These are phyloP conservation scores for Micrasema longulum DNA, from an alignment of 1,140 invertebrate genomes.

Conservation along the genomic window DNA sequence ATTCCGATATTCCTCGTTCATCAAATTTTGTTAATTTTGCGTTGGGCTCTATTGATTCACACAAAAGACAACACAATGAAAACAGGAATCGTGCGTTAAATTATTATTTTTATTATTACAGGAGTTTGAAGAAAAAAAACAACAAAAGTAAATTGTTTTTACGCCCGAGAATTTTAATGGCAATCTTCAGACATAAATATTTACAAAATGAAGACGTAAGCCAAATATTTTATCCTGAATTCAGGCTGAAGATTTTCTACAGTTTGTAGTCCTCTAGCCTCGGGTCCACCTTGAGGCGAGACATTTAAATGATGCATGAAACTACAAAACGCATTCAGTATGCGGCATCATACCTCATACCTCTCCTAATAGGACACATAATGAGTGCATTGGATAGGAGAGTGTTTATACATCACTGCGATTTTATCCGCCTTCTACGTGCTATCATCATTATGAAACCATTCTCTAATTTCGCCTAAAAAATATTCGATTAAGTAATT, in stretches of 20 bases:
- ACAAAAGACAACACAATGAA: too few relatives aligned
- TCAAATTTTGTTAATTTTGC: too few relatives aligned
- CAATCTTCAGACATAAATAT: constrained; percentile 26
- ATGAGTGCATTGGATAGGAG: constrained; percentile 19
- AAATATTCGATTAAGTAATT: too few relatives aligned
- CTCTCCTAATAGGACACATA: background rate
- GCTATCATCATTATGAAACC: background rate
- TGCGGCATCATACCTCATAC: background rate
- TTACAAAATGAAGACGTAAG: constrained; percentile 7
- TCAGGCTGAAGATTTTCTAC: too few relatives aligned
- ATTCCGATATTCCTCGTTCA: too few relatives aligned
- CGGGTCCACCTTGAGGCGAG: background rate
- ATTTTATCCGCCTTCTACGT: constrained; percentile 8
- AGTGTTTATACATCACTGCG: background rate
- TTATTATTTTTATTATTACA: too few relatives aligned
- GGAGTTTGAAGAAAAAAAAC: too few relatives aligned
- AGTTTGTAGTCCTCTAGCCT: too few relatives aligned
- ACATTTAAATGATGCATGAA: background rate
- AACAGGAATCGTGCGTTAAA: too few relatives aligned
- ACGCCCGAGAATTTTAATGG: constrained; percentile 22
- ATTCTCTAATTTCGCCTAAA: too few relatives aligned
- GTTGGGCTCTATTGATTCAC: too few relatives aligned
- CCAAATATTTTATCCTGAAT: constrained; percentile 5
- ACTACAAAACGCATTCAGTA: background rate
- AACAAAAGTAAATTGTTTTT: background rate